Percentiles rank a stretch among this genome's conserved stretches.
These are phyloP conservation scores for Chrysopa pallens DNA, from an alignment of 1,140 invertebrate genomes.

Conservation along the genomic window DNA sequence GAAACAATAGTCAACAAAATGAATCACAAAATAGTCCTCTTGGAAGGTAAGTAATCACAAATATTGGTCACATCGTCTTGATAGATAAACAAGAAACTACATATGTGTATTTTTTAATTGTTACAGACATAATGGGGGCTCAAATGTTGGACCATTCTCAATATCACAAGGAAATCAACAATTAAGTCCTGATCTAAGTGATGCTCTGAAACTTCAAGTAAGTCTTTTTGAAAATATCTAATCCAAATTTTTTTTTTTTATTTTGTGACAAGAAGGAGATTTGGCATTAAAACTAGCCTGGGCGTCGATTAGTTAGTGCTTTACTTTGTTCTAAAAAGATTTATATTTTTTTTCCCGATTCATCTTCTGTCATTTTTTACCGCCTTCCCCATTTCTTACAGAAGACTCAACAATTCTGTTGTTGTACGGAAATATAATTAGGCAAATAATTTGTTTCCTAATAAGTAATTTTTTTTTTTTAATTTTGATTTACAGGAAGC, in stretches of 20 bases:
- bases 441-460: too few species aligned
- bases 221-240: too few species aligned
- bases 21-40: not conserved
- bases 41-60: not conserved
- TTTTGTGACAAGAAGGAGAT: too few species aligned
- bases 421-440: too few species aligned
- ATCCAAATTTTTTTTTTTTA: too few species aligned
- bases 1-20: conserved; percentile 12
- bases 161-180: conserved; percentile 28
- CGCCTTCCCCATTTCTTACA: too few species aligned
- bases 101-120: conserved; percentile 24
- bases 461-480: too few species aligned
- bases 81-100: conserved; percentile 25
- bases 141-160: conserved; percentile 15
- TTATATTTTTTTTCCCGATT: too few species aligned
- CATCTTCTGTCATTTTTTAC: too few species aligned
- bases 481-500: conserved; percentile 2
- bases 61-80: conserved; percentile 7
- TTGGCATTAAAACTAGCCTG: too few species aligned
- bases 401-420: conserved; percentile 23
- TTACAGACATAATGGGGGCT: conserved; percentile 27
- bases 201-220: conserved; percentile 42
- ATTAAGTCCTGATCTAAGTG: conserved; percentile 38
- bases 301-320: conserved; percentile 32
- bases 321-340: conserved; percentile 35